phyloP scores from a whole-genome alignment of 2,888 invertebrate species.

The Cylloceria caligata region DNA sequence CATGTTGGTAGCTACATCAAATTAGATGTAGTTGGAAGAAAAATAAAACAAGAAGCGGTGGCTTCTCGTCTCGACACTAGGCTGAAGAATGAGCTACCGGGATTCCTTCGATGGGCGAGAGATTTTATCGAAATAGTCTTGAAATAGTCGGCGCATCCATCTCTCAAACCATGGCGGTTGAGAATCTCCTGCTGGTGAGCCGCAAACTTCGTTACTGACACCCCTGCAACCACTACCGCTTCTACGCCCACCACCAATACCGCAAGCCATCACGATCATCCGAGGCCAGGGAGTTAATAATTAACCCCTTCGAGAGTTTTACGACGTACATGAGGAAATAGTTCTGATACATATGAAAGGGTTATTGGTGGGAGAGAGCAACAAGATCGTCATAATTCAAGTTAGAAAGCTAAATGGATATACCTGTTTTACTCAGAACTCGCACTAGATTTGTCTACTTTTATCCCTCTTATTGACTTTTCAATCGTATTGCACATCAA shows the following conservation, averaged over 20 bases:
- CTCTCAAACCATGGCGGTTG: conserved; percentile 12
- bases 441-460: background rate
- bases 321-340: conserved; percentile 21
- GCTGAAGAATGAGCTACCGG: too few relatives aligned
- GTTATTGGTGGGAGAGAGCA: conserved; percentile 18
- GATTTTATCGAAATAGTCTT: conserved; percentile 52
- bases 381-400: conserved; percentile 18
- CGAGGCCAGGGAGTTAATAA: conserved; percentile 53
- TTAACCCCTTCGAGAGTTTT: conserved; percentile 59
- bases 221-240: conserved; percentile 35
- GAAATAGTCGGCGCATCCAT: conserved; percentile 29
- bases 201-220: conserved; percentile 62
- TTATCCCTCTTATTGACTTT: conserved; percentile 7
- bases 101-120: conserved; percentile 24
- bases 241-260: conserved; percentile 12
- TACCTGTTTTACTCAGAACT: background rate
- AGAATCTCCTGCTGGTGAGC: conserved; percentile 34
- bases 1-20: too few relatives aligned
- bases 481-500: background rate
- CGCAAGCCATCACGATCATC: conserved; percentile 29
- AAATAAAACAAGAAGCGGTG: too few relatives aligned
- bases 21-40: too few relatives aligned
- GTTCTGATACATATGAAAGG: too few relatives aligned
- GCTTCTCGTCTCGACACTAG: too few relatives aligned
- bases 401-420: conserved; percentile 4